Base-by-base conservation (phyloP, 2,113 vertebrate genomes). In the Lophura nycthemera region DNA sequence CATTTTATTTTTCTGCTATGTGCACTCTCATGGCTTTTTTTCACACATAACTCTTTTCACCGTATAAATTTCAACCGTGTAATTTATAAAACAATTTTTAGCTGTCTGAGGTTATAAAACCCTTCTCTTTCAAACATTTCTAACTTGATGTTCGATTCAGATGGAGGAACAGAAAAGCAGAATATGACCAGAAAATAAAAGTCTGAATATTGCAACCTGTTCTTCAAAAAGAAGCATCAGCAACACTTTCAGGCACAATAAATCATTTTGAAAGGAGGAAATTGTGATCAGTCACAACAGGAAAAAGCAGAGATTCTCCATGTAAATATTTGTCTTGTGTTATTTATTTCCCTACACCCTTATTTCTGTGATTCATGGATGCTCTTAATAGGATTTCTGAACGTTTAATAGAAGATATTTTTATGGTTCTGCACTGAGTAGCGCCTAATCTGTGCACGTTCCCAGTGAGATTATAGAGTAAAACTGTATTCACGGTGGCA, bases 251-350 rank as follows among this genome's bases (percentile, higher is more conserved):
- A 34, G 43, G 25, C 27, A 24, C 40, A 80, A 87, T 89, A 95
- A 92, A 93, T 91, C 84, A 79, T 60, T 87, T 52, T 50, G 84
- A 85, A 89, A 76, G 43, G 71, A 85, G 67, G 75, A 76, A 89
- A 80, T 59, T 15, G 50, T 64, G 61, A 73, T 30, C 43, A 40
- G 48, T 52, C 32, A 43, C 15, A 79, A 73, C 14, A 85, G 59
- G 40, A 66, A 36, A 82, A 43, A 65, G 8, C 54, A 70, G 54
- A 74, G 29, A 52, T 89, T 85, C 12, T 91, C 22, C 40, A 1
- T 56, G 45, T 80, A 83, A 91, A 73, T 71, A 45, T 89, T 79
- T 91, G 22, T 48, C 60, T 70, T 32, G 14, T 36, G 27, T 47
- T 36, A n/a, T 29, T 86, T 63, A 25, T 34, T 77, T 34, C 36